These are phyloP conservation scores for Anoplius nigerrimus DNA, from an alignment of 2,888 invertebrate species.

Conservation along the genomic window DNA sequence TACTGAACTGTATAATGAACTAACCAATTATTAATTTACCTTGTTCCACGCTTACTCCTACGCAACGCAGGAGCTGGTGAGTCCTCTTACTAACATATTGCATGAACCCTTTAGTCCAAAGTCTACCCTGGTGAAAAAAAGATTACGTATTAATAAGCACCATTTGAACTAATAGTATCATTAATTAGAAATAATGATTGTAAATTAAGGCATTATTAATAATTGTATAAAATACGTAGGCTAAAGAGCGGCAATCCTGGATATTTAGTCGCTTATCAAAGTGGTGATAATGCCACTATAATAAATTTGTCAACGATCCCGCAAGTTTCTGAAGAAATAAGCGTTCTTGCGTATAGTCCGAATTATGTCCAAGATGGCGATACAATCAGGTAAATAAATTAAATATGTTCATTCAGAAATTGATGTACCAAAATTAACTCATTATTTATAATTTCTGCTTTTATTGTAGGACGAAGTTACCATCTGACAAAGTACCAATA, in stretches of 20 bases:
- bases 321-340: slow-evolving; percentile 79
- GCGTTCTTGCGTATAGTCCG: slow-evolving; percentile 78
- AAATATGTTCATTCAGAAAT: background rate
- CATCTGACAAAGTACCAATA: slow-evolving; percentile 78
- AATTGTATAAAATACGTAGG: slow-evolving; percentile 72
- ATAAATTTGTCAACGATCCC: slow-evolving; percentile 78
- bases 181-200: too few species aligned
- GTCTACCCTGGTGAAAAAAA: background rate
- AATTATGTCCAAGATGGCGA: slow-evolving; percentile 74
- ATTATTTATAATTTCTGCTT: slow-evolving; percentile 17
- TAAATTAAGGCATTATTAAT: too few species aligned
- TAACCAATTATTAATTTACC: slow-evolving; percentile 62
- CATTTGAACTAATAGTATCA: background rate
- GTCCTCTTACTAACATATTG: slow-evolving; percentile 57
- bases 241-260: slow-evolving; percentile 86
- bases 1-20: slow-evolving; percentile 33
- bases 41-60: slow-evolving; percentile 63
- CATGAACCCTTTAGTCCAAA: slow-evolving; percentile 14
- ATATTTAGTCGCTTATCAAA: slow-evolving; percentile 84
- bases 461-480: slow-evolving; percentile 77
- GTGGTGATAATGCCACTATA: slow-evolving; percentile 74
- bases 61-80: slow-evolving; percentile 68
- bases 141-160: slow-evolving; percentile 1
- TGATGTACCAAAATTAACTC: background rate
- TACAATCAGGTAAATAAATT: slow-evolving; percentile 72